Conservation (phyloP, 2,888 invertebrate species). For the Orchesella flavescens region DNA sequence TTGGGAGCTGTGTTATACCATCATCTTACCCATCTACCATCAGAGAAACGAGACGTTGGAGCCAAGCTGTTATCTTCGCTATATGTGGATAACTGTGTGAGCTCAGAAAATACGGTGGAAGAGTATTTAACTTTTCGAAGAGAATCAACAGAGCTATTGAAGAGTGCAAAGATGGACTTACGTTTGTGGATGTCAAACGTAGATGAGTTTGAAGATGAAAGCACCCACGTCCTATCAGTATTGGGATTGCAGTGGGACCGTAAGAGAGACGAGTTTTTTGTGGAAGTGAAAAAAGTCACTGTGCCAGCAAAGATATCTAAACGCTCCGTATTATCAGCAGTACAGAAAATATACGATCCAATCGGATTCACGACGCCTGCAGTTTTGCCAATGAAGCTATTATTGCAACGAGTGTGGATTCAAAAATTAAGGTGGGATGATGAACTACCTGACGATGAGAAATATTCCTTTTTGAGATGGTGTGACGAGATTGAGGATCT, state of each 20-base stretch:
- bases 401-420: slow-evolving; percentile 13
- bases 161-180: slow-evolving; percentile 10
- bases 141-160: not conserved
- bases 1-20: slow-evolving; percentile 4
- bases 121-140: slow-evolving; percentile 7
- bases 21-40: not conserved
- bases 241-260: slow-evolving; percentile 31
- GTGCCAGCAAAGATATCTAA: slow-evolving; percentile 8
- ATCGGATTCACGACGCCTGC: slow-evolving; percentile 7
- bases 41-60: not conserved
- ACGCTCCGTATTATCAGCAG: slow-evolving; percentile 15
- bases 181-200: slow-evolving; percentile 18
- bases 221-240: not conserved
- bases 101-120: slow-evolving; percentile 1
- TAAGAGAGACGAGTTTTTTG: not conserved
- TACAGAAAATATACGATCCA: slow-evolving; percentile 13
- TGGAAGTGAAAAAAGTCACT: not conserved
- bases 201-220: not conserved
- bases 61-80: not conserved
- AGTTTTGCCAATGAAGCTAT: slow-evolving; percentile 8
- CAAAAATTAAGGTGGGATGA: slow-evolving; percentile 30
- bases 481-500: not conserved
- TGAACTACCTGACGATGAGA: not conserved
- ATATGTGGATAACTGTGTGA: slow-evolving; percentile 24
- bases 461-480: not conserved